Base-by-base conservation (phyloP, 1,140 invertebrate genomes). In the Phymastichus coffea region DNA sequence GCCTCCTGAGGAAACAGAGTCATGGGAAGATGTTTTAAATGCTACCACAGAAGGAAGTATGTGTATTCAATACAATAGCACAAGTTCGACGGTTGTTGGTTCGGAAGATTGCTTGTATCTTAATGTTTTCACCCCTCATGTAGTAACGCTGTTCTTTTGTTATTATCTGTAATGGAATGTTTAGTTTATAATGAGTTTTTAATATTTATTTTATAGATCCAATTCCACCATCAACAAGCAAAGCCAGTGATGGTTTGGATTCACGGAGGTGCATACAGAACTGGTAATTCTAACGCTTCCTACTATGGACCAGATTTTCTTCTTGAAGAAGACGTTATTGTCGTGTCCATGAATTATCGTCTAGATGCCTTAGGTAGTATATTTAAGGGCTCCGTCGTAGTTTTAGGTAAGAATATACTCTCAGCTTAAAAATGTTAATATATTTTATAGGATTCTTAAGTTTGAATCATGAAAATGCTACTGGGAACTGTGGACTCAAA, bases 341-440 rank as follows among this genome's bases (percentile, higher is more conserved):
- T 90, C 0, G 86, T 91, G 0, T 85, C 85, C 1, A 74, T 90
- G 1, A 89, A 90, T 69, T 92, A 91, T 73, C 81, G 89, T 51
- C 70, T 89, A 1, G 85, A 84, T 51, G 73, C 80, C 23, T 76
- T 87, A 6, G 86, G 85, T 76, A 66, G 28, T 8, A n/a, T n/a
- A n/a, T n/a, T n/a, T n/a, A n/a, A n/a, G n/a, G n/a, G n/a, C n/a
- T n/a, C n/a, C n/a, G n/a, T n/a, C n/a, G n/a, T n/a, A n/a, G n/a
- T n/a, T n/a, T n/a, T n/a, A n/a, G n/a, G n/a, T n/a, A n/a, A n/a
- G n/a, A n/a, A n/a, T n/a, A n/a, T n/a, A n/a, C n/a, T n/a, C n/a
- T n/a, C n/a, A n/a, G n/a, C 14, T 7, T 23, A 3, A 33, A n/a
- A 43, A 6, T 25, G 0, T 26, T 48, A 47, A 17, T 14, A n/a